Percentiles rank a stretch among this genome's conserved stretches.
Conservation (phyloP, 1,140 invertebrate genomes). For the Bombus soroeensis region DNA sequence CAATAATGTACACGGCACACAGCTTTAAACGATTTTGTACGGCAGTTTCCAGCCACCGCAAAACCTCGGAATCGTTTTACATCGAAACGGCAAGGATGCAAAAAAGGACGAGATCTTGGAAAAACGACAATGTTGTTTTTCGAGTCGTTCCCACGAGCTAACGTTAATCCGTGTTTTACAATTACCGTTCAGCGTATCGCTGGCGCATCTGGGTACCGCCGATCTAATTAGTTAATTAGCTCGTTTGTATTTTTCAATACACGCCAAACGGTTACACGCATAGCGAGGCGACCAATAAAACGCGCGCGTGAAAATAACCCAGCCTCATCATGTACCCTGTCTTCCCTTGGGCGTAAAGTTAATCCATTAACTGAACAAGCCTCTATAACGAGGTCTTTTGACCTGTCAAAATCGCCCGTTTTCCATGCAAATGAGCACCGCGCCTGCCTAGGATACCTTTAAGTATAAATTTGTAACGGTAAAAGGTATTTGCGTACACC, state of each 20-base stretch:
- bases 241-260: constrained; percentile 12
- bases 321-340: not conserved
- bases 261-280: not conserved
- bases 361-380: constrained; percentile 27
- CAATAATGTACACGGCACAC: not conserved
- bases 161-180: constrained; percentile 22
- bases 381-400: constrained; percentile 9
- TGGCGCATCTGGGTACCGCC: constrained; percentile 3
- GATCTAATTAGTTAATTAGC: constrained; percentile 28
- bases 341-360: not conserved
- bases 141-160: not conserved
- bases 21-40: not conserved
- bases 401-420: not conserved
- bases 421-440: constrained; percentile 1
- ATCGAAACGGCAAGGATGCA: not conserved
- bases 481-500: not conserved
- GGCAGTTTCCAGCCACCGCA: not conserved
- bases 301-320: not conserved
- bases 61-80: not conserved
- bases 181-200: not conserved
- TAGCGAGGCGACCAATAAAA: not conserved
- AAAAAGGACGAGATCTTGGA: not conserved
- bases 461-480: not conserved
- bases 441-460: not conserved
- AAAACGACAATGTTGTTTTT: not conserved